phyloP scores from a whole-genome alignment of 2,113 vertebrate species.

The Aramus guarauna region DNA sequence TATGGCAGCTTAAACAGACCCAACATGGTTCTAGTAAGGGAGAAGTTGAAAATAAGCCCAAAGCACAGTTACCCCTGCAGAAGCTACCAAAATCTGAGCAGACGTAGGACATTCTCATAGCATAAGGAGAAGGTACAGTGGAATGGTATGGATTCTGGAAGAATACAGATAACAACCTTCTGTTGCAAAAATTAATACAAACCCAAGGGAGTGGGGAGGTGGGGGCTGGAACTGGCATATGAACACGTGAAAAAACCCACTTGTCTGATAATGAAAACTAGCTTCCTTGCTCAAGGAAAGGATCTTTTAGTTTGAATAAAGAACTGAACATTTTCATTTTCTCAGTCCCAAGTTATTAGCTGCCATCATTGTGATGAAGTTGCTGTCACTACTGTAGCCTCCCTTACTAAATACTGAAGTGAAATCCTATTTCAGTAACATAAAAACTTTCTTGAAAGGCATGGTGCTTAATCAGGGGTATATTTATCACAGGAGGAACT shows the following conservation, averaged over 20 bases:
- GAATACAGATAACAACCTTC: neutral
- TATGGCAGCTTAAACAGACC: neutral
- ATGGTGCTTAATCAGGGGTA: neutral
- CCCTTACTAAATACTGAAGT: neutral
- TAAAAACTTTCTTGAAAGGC: neutral
- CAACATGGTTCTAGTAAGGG: neutral
- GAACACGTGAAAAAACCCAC: neutral
- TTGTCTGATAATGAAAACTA: neutral
- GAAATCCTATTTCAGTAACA: constrained; percentile 15
- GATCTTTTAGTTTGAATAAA: neutral
- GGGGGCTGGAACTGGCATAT: neutral
- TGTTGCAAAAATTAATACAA: neutral
- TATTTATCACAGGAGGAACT: neutral
- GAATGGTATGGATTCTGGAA: neutral
- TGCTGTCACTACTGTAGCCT: neutral
- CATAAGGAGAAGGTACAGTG: neutral
- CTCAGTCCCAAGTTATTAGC: neutral
- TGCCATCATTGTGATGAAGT: neutral
- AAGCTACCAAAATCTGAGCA: neutral
- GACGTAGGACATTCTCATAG: neutral
- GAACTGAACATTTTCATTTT: neutral
- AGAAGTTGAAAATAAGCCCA: neutral
- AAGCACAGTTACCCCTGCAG: neutral
- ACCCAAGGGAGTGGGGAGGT: neutral
- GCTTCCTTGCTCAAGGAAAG: neutral